Base-by-base conservation (phyloP, 2,888 invertebrate genomes). In the Sipha maydis region DNA sequence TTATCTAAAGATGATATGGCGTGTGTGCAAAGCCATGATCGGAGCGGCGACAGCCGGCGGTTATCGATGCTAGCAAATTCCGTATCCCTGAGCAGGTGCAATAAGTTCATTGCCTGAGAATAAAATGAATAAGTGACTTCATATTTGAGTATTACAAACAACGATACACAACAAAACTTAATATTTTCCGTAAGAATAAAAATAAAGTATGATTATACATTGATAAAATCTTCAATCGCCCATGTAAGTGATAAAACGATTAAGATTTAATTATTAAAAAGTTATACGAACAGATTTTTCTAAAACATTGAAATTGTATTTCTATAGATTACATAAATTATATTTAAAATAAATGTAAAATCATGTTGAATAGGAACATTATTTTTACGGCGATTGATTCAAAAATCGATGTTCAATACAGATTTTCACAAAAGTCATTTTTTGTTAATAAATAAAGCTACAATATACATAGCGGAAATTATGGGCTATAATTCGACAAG, bases 11-110 rank as follows among this genome's bases (percentile, higher is more conserved):
- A 97, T 31, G 95, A 94, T 89, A 94, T 93, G 0, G 96, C 98
- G 92, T 98, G 97, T 56, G 96, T 95, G 91, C 97, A 96, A 14
- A 99, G 93, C 98, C 99, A 99, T 0, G 97, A 95, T 91, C 97
- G 94, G 89, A 99, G 92, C 0, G 98, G 98, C 1, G 98, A 97
- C 90, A 96, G 94, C 91, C 96, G 93, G 90, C 97, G 93, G 91
- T 96, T 96, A 89, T 94, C 94, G 95, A 95, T 91, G 90, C 92
- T 92, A 4, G 96, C 94, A 92, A 95, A 95, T 91, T 96, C 95
- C 90, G 95, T 95, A 92, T 96, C 95, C 91, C 95, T 95, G 88
- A 98, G 92, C 91, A 95, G 94, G 92, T 97, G 96, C 3, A 99
- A 93, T 89, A 98, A 93, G 93, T 98, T 98, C 95, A 99, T 98